Base-by-base conservation (phyloP, 2,797 vertebrate genomes). In the Etheostoma perlongum region DNA sequence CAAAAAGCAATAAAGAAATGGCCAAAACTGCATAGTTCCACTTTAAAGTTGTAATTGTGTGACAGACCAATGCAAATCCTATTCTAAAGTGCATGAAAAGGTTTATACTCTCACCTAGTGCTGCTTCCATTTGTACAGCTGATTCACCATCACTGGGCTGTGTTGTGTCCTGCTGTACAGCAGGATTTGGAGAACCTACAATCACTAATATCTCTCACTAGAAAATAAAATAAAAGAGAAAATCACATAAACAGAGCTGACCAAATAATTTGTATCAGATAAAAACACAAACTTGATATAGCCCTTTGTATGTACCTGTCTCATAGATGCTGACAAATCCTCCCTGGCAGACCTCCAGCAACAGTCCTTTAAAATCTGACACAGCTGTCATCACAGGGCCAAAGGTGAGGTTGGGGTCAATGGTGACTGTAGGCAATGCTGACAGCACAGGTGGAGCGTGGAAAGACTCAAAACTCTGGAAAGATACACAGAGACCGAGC, bases 281-380 rank as follows among this genome's bases (percentile, higher is more conserved):
- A 1, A 16, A 76, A 40, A 48, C 9, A 60, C 5, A 9, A 10
- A 23, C 13, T 2, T 53, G 7, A 21, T 5, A 6, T 14, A 44
- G 40, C 2, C 0, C 4, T 55, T 15, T 42, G 23, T 15, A 8
- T 36, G 1, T 67, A 95, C 95, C 93, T 94, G 67, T 95, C 71
- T 95, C 93, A 1, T 94, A 94, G 85, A 96, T 95, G 87, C 88
- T 89, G 73, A 90, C 85, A 75, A 94, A 95, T 55, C 94, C 94
- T 19, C 87, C 93, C 76, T 95, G 93, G 74, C 92, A 95, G 57
- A 95, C 93, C 18, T 96, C 95, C 25, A 95, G 92, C 33, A 95
- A 33, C 18, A 95, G 92, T 9, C 62, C 85, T 82, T 94, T 95
- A 60, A 95, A 95, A 14, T 95, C 94, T 0, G 88, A 80, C 77